Evolutionary conservation across 2,797 vertebrate species (phyloP), one percentile per base, ranked within the genome.

Genomic region (Gymnothorax javanicus): DNA sequence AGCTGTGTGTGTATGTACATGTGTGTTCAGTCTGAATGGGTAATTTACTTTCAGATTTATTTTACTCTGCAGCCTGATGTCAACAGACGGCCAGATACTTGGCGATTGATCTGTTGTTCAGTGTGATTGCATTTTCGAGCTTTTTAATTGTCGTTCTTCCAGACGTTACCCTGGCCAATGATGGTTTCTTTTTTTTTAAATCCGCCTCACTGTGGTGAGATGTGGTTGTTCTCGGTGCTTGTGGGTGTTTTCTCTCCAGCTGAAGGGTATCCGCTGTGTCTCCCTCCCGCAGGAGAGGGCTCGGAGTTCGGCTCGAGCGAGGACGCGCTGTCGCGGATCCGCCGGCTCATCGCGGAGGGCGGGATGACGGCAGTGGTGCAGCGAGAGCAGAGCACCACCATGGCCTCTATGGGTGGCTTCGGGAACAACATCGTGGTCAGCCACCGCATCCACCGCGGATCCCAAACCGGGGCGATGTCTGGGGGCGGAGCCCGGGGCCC

Each of bases 401-500:
- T 98, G 97, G 99, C 99, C 0, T 99, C 98, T 84, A 99, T 99
- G 99, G 99, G 99, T 0, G 98, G 98, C 91, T 99, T 99, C 0
- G 99, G 99, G 81, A 99, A 99, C 96, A 98, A 98, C 94, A 99
- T 99, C 92, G 98, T 99, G 0, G 99, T 99, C 91, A 99, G 99
- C 90, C 99, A 99, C 89, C 96, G 98, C 23, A 99, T 99, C 93
- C 98, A 99, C 95, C 97, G 98, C 0, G 97, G 99, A 93, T 99
- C 99, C 52, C 99, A 99, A 94, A 99, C 98, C 0, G 97, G 96
- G 3, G 62, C 93, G 0, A 97, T 97, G 89, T 75, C 88, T 43
- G 33, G 33, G n/a, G 91, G 97, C 1, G 95, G 96, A 62, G 75
- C 43, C 75, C 13, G 75, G 15, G 75, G 43, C 15, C 15, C 43